Percentiles rank a stretch among this genome's conserved stretches.
phyloP scores from a whole-genome alignment of 2,113 vertebrate species.

The Hiodon tergisus region DNA sequence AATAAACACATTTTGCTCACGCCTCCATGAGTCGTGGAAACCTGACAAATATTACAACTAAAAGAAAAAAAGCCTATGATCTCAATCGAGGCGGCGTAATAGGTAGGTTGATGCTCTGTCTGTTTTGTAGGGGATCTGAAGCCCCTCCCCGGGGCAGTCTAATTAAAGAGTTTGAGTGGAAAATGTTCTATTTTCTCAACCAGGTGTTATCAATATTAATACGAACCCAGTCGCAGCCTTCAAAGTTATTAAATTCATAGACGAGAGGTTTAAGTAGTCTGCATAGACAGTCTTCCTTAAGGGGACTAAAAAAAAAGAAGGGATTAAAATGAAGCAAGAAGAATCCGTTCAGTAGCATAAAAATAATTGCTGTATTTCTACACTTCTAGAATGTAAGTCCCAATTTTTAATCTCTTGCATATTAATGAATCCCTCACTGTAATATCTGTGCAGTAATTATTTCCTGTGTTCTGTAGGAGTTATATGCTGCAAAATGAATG shows the following conservation, averaged over 20 bases:
- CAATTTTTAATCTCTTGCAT: constrained; percentile 21
- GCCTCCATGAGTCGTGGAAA: too few species aligned
- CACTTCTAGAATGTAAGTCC: neutral
- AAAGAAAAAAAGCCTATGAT: too few species aligned
- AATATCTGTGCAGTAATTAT: constrained; percentile 27
- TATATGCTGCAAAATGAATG: constrained; percentile 39
- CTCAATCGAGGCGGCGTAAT: too few species aligned
- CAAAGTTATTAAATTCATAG: constrained; percentile 18
- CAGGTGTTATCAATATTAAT: constrained; percentile 37
- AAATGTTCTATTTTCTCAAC: constrained; percentile 27
- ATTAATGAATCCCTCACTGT: constrained; percentile 22
- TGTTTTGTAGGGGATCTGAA: constrained; percentile 34
- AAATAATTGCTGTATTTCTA: constrained; percentile 11
- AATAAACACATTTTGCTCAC: neutral
- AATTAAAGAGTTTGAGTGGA: constrained; percentile 30
- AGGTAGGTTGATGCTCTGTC: neutral
- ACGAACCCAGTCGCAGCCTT: neutral
- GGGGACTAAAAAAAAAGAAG: constrained; percentile 24
- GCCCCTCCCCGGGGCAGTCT: neutral
- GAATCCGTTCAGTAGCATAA: neutral
- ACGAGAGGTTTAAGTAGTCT: neutral
- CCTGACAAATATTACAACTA: too few species aligned
- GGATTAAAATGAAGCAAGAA: constrained; percentile 29
- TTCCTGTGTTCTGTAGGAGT: constrained; percentile 22
- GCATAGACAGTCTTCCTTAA: constrained; percentile 24